These are phyloP conservation scores for Sitodiplosis mosellana DNA, from an alignment of 1,140 invertebrate genomes.

Conservation along the genomic window DNA sequence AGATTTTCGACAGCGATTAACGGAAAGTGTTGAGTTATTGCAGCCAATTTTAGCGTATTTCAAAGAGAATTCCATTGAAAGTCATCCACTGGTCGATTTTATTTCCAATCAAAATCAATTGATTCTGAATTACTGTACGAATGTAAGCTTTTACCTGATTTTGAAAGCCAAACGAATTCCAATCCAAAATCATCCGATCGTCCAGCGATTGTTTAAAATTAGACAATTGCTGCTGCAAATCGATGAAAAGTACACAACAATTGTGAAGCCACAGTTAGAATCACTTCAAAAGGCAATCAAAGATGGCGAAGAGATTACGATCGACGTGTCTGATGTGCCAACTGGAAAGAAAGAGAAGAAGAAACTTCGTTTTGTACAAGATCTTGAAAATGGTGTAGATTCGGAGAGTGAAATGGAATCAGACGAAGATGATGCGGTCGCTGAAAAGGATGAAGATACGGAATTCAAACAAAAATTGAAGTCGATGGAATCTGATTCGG, in stretches of 20 bases:
- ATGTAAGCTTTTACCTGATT: conserved; percentile 71
- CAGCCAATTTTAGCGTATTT: conserved; percentile 45
- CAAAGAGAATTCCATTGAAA: conserved; percentile 30
- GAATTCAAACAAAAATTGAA: background rate
- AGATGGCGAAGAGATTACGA: conserved; percentile 12
- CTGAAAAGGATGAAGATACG: conserved; percentile 12
- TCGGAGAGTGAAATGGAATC: conserved; percentile 19
- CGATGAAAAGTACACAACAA: conserved; percentile 40
- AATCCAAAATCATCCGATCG: conserved; percentile 65
- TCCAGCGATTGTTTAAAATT: conserved; percentile 63
- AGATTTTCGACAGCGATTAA: conserved; percentile 56
- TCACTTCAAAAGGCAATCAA: conserved; percentile 21
- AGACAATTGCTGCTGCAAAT: conserved; percentile 55
- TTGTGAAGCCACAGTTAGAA: conserved; percentile 43
- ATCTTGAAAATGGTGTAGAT: conserved; percentile 7
- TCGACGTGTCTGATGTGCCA: conserved; percentile 28
- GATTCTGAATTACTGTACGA: conserved; percentile 63
- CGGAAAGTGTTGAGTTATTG: conserved; percentile 39
- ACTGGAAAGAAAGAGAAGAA: conserved; percentile 11
- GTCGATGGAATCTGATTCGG: conserved; percentile 3
- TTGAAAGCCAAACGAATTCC: conserved; percentile 52
- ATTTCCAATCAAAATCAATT: conserved; percentile 49
- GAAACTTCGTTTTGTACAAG: conserved; percentile 16
- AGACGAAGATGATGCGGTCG: conserved; percentile 13
- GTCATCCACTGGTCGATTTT: conserved; percentile 31